phyloP scores from a whole-genome alignment of 2,888 invertebrate genomes.

The Nymphalis polychloros region DNA sequence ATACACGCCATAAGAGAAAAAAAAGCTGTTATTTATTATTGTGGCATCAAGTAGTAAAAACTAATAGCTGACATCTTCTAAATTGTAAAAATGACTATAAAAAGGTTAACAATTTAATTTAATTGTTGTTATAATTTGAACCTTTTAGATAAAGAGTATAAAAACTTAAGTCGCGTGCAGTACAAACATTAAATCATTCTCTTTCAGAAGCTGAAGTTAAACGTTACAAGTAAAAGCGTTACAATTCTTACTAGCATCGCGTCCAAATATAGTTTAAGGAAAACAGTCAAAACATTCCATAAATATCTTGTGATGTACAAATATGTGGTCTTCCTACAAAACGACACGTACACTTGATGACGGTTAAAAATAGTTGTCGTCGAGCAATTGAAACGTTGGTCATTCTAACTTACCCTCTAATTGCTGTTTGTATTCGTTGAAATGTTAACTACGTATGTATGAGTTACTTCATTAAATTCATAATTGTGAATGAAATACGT shows the following conservation, averaged over 20 bases:
- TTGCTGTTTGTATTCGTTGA: slow-evolving; percentile 19
- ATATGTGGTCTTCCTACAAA: slow-evolving; percentile 15
- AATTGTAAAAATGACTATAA: too few species aligned
- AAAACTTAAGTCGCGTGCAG: too few species aligned
- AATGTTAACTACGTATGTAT: slow-evolving; percentile 2
- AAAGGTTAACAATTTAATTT: too few species aligned
- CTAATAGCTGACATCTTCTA: too few species aligned
- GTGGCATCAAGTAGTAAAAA: too few species aligned
- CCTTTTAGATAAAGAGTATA: too few species aligned
- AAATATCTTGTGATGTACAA: neutral
- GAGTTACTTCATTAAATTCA: slow-evolving; percentile 1
- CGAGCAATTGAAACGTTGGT: slow-evolving; percentile 28
- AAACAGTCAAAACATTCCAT: neutral
- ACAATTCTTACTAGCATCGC: neutral
- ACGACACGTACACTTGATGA: slow-evolving; percentile 26
- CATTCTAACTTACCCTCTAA: slow-evolving; percentile 32
- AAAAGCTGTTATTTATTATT: too few species aligned
- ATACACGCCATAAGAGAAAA: too few species aligned
- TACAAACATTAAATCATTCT: neutral
- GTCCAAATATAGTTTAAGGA: too few species aligned
- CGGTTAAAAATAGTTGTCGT: slow-evolving; percentile 32
- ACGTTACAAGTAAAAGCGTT: neutral
- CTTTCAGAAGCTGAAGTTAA: too few species aligned
- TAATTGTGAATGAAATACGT: slow-evolving; percentile 2
- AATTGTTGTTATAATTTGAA: too few species aligned